Conservation (phyloP, 2,888 invertebrate genomes). For the Drosophila limbata region DNA sequence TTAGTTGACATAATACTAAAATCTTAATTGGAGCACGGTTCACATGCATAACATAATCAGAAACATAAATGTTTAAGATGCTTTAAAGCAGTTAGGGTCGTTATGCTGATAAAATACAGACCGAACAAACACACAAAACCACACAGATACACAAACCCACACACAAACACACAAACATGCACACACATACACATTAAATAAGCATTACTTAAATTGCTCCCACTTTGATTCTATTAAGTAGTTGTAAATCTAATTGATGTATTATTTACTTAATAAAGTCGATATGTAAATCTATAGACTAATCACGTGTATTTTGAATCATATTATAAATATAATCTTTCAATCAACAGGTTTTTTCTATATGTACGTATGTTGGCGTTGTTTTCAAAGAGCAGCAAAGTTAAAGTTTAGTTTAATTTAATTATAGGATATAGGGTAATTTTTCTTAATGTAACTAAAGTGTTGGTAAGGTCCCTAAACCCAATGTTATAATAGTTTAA, state of each 20-base stretch:
- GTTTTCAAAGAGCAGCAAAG: background rate
- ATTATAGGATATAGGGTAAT: background rate
- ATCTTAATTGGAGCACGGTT: conserved; percentile 2
- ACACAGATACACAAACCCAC: background rate
- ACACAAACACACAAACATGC: conserved; percentile 4
- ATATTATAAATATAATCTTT: background rate
- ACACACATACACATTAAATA: conserved; percentile 8
- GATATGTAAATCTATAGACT: conserved; percentile 31
- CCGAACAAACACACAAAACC: background rate
- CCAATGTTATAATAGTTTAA: too few relatives aligned
- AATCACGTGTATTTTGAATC: too few relatives aligned
- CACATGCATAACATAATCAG: conserved; percentile 13
- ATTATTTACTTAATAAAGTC: conserved; percentile 45
- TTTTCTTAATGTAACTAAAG: background rate
- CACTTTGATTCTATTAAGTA: conserved; percentile 30
- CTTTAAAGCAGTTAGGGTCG: conserved; percentile 8
- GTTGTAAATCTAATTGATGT: conserved; percentile 38
- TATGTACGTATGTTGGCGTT: background rate
- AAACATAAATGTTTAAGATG: conserved; percentile 24
- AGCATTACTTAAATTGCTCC: conserved; percentile 27
- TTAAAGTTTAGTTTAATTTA: background rate
- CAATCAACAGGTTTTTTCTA: background rate
- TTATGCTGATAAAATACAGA: conserved; percentile 8
- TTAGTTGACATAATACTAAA: conserved; percentile 25
- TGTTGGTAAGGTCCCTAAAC: too few relatives aligned